These are phyloP conservation scores for Aspidiotus destructor DNA, from an alignment of 2,888 invertebrate species.

Conservation along the genomic window DNA sequence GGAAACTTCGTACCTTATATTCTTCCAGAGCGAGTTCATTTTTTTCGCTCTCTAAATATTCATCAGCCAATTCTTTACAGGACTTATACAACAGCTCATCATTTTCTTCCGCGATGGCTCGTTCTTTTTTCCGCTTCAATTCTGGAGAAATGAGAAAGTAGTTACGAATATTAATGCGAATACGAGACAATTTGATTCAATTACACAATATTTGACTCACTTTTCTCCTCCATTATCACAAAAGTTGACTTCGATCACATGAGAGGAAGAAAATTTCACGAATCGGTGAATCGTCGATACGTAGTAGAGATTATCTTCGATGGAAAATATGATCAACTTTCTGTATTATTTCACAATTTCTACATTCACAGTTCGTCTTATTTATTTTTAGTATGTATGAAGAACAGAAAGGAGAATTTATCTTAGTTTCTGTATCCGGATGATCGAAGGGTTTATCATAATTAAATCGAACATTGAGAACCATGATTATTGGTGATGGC, in stretches of 20 bases:
- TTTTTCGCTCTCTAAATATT: constrained; percentile 56
- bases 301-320: not conserved
- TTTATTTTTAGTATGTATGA: too few species aligned
- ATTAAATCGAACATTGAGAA: too few species aligned
- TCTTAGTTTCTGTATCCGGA: too few species aligned
- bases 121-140: constrained; percentile 61
- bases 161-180: not conserved
- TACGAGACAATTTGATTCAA: not conserved
- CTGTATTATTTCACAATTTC: too few species aligned
- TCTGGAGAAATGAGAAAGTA: constrained; percentile 46
- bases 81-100: constrained; percentile 55
- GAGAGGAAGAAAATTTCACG: not conserved
- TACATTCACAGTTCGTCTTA: too few species aligned
- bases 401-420: too few species aligned
- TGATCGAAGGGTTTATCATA: too few species aligned
- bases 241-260: too few species aligned
- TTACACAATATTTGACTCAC: not conserved
- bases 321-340: too few species aligned
- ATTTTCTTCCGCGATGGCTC: constrained; percentile 59
- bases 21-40: constrained; percentile 66
- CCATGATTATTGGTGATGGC: too few species aligned
- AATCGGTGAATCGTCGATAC: not conserved
- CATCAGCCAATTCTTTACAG: constrained; percentile 64
- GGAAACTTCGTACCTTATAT: constrained; percentile 47
- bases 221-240: not conserved